Percentiles rank a stretch among this genome's conserved stretches.
Conservation (phyloP, 2,888 invertebrate species). For the Sisyra terminalis region DNA sequence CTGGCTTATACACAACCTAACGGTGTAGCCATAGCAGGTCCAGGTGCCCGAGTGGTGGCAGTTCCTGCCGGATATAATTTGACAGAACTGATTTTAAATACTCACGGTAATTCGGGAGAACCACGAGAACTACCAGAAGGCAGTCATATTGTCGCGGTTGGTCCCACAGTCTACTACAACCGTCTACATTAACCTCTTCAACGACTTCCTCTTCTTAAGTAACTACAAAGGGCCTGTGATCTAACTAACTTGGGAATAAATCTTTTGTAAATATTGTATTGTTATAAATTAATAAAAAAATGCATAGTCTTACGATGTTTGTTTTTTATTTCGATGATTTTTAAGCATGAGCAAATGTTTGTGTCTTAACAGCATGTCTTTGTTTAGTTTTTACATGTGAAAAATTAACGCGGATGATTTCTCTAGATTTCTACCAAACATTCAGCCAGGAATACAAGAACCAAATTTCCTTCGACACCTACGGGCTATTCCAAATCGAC, state of each 20-base stretch:
- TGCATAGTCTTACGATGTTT: too few relatives aligned
- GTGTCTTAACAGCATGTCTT: background rate
- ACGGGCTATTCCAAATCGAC: too few relatives aligned
- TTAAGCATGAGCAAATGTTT: background rate
- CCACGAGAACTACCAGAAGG: constrained; percentile 33
- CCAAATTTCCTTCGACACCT: background rate
- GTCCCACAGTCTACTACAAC: constrained; percentile 55
- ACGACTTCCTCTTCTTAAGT: background rate
- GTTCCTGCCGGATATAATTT: constrained; percentile 44
- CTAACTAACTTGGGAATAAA: background rate
- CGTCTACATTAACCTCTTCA: constrained; percentile 9
- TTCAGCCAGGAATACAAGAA: constrained; percentile 2
- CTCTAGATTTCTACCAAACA: constrained; percentile 1
- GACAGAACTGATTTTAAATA: constrained; percentile 29
- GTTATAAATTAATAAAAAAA: background rate
- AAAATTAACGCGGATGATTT: background rate
- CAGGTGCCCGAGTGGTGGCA: constrained; percentile 52
- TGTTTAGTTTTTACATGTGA: background rate
- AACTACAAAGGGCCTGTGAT: background rate
- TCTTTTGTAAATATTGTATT: constrained; percentile 1
- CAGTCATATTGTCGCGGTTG: constrained; percentile 54
- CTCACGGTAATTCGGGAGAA: constrained; percentile 17
- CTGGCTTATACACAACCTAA: constrained; percentile 59
- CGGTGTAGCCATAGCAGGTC: constrained; percentile 59
- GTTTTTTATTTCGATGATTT: background rate